Evolutionary conservation across 2,113 vertebrate species (phyloP).

Genomic region (Felis chaus): DNA sequence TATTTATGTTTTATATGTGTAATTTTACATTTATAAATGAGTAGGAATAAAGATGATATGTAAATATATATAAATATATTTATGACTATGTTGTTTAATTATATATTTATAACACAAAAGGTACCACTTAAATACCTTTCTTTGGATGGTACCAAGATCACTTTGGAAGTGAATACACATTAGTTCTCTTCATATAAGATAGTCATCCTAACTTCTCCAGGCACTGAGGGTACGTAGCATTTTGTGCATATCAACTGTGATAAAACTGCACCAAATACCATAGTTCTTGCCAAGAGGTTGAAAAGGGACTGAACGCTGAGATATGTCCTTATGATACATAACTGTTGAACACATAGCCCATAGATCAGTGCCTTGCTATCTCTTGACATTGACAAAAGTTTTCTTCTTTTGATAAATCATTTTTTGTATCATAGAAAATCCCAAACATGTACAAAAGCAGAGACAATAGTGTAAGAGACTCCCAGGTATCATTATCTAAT

Average conservation of each 20-base stretch:
- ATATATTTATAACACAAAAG: neutral
- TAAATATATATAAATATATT: neutral
- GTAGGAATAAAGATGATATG: neutral
- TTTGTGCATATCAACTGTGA: neutral
- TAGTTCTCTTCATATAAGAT: neutral
- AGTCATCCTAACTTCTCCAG: neutral
- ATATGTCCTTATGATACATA: neutral
- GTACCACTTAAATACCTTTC: neutral
- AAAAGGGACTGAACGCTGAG: neutral
- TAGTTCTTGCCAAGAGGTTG: neutral
- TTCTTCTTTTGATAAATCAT: neutral
- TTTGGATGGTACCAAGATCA: neutral
- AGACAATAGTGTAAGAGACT: neutral
- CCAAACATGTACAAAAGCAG: neutral
- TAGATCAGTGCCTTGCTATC: neutral
- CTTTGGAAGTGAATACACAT: neutral
- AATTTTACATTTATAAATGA: neutral
- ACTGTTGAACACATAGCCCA: neutral
- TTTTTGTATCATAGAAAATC: constrained; percentile 19
- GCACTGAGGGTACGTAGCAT: neutral
- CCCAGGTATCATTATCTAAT: neutral
- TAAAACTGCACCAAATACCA: neutral
- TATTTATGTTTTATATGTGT: neutral
- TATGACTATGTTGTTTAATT: neutral
- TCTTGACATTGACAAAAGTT: neutral